Percentiles rank a stretch among this genome's conserved stretches.
phyloP scores from a whole-genome alignment of 2,797 vertebrate genomes.

The Notolabrus celidotus region DNA sequence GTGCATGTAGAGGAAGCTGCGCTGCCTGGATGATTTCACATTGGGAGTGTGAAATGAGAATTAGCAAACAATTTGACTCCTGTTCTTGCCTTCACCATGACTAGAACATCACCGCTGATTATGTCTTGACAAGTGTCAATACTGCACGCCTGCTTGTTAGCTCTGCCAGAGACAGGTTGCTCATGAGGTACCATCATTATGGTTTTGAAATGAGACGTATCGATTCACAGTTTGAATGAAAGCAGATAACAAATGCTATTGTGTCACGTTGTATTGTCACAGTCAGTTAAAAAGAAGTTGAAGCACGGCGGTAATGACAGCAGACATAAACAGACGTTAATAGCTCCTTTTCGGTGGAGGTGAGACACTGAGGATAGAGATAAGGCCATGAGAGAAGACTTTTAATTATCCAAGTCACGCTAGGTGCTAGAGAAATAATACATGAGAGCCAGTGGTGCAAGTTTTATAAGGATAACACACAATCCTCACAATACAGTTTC shows the following conservation, averaged over 20 bases:
- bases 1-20: constrained; percentile 73
- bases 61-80: constrained; percentile 81
- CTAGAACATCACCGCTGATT: constrained; percentile 79
- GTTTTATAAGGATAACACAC: constrained; percentile 26
- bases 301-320: constrained; percentile 37
- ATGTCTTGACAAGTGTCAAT: constrained; percentile 79
- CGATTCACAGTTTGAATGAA: constrained; percentile 56
- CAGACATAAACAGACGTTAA: constrained; percentile 49
- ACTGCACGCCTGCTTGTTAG: constrained; percentile 67
- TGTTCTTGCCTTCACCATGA: constrained; percentile 73
- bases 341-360: constrained; percentile 42
- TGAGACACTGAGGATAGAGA: constrained; percentile 54
- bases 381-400: constrained; percentile 50
- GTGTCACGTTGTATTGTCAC: constrained; percentile 24
- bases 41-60: constrained; percentile 81
- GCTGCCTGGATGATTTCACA: constrained; percentile 78
- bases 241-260: constrained; percentile 45
- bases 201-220: constrained; percentile 46
- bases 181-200: constrained; percentile 44
- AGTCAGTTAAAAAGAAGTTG: constrained; percentile 23
- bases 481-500: constrained; percentile 24
- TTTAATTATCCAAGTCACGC: constrained; percentile 60
- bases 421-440: constrained; percentile 43
- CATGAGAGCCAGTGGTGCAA: constrained; percentile 13
- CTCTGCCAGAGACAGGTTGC: constrained; percentile 58